These are phyloP conservation scores for Calameuta pallipes DNA, from an alignment of 2,888 invertebrate species.

Conservation along the genomic window DNA sequence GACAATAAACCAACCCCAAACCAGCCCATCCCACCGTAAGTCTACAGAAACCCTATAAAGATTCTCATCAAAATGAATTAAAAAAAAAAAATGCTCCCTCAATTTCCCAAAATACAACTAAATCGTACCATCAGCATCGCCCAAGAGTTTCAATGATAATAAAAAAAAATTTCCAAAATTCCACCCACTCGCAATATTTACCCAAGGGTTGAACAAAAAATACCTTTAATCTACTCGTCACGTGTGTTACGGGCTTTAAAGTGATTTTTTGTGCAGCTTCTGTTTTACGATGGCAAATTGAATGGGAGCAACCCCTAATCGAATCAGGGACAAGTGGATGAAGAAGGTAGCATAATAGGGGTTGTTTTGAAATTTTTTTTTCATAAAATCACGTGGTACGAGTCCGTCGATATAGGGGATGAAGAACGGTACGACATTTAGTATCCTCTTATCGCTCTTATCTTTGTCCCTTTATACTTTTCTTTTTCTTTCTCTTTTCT, in stretches of 20 bases:
- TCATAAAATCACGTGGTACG: neutral
- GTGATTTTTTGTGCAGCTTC: neutral
- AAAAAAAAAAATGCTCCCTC: neutral
- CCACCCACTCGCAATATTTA: neutral
- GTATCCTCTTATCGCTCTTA: neutral
- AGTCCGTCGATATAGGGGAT: neutral
- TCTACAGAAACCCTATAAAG: neutral
- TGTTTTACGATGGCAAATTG: neutral
- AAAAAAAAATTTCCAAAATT: neutral
- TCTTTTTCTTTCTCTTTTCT: neutral
- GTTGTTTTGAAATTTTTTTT: neutral
- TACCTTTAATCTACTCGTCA: neutral
- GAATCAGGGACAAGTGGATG: neutral
- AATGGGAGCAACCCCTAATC: neutral
- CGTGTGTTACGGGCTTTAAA: neutral
- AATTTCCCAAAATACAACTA: neutral
- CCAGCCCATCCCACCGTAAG: too few relatives aligned
- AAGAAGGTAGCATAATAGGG: neutral
- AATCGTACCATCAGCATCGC: neutral
- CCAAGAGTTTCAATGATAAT: neutral
- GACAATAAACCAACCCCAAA: neutral
- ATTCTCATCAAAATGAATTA: neutral
- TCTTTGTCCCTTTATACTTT: neutral
- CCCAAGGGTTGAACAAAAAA: neutral
- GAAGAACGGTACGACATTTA: neutral